Conservation (phyloP, 2,888 invertebrate species). For the Synergus umbraculus region DNA sequence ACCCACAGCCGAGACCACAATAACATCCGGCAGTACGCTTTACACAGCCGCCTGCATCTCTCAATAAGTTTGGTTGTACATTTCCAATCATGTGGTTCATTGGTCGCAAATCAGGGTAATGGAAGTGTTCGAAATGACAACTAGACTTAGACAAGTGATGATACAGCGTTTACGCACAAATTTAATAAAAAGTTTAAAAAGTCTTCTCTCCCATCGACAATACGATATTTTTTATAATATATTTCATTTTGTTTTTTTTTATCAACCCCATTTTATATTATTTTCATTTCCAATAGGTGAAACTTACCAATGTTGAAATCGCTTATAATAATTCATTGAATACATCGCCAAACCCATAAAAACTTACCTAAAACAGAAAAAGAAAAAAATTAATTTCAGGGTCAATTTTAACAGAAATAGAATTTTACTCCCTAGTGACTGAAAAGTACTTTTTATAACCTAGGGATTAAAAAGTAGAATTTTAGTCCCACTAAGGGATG, state of each 20-base stretch:
- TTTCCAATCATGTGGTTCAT: conserved; percentile 7
- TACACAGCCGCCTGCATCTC: neutral
- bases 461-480: no score
- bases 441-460: no score
- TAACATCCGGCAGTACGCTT: neutral
- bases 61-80: conserved; percentile 6
- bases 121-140: neutral
- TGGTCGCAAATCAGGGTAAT: neutral
- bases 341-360: conserved; percentile 21
- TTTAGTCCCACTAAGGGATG: no score
- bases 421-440: no score
- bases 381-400: neutral
- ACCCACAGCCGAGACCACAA: conserved; percentile 19
- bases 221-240: no score
- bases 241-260: no score
- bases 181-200: neutral
- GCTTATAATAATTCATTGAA: neutral
- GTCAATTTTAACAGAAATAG: no score
- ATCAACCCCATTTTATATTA: no score
- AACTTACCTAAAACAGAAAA: conserved; percentile 68
- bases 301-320: neutral
- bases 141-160: neutral
- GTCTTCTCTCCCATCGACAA: no score
- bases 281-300: neutral
- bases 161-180: no score